phyloP scores from a whole-genome alignment of 2,888 invertebrate species.

The Anarsia innoxiella region DNA sequence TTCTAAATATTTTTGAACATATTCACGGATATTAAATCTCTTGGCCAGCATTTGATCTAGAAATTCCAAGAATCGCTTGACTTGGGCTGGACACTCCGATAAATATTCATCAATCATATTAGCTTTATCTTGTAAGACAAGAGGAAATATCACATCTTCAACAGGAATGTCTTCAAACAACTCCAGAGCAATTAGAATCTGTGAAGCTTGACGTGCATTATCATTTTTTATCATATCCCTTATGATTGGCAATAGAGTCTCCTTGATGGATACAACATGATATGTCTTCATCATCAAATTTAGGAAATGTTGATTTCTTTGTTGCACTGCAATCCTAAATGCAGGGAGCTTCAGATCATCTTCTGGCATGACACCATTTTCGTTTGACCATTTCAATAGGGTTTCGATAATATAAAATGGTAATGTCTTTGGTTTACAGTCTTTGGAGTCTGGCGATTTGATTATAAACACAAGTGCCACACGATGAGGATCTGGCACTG shows the following conservation, averaged over 20 bases:
- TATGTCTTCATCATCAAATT: conserved; percentile 79
- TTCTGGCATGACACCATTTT: conserved; percentile 47
- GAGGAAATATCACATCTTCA: conserved; percentile 83
- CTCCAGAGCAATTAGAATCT: conserved; percentile 79
- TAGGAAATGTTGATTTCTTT: conserved; percentile 78
- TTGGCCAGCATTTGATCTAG: conserved; percentile 82
- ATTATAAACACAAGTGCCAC: conserved; percentile 75
- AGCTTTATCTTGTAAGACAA: conserved; percentile 87
- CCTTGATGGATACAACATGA: conserved; percentile 76
- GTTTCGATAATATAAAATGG: conserved; percentile 78
- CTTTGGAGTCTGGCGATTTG: conserved; percentile 77
- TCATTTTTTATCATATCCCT: conserved; percentile 66
- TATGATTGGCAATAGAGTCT: conserved; percentile 77
- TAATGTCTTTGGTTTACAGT: conserved; percentile 77
- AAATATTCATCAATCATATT: conserved; percentile 86
- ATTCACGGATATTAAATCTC: conserved; percentile 71
- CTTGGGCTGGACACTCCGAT: conserved; percentile 77
- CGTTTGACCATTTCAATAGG: conserved; percentile 68
- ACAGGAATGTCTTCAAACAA: conserved; percentile 80
- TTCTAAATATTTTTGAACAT: conserved; percentile 73
- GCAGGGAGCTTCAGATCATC: conserved; percentile 80
- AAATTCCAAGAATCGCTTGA: conserved; percentile 78
- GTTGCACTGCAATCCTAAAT: conserved; percentile 81
- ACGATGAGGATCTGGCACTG: conserved; percentile 75
- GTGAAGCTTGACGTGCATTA: conserved; percentile 84